These are phyloP conservation scores for Oscheius onirici DNA, from an alignment of 2,888 invertebrate genomes.

Conservation along the genomic window DNA sequence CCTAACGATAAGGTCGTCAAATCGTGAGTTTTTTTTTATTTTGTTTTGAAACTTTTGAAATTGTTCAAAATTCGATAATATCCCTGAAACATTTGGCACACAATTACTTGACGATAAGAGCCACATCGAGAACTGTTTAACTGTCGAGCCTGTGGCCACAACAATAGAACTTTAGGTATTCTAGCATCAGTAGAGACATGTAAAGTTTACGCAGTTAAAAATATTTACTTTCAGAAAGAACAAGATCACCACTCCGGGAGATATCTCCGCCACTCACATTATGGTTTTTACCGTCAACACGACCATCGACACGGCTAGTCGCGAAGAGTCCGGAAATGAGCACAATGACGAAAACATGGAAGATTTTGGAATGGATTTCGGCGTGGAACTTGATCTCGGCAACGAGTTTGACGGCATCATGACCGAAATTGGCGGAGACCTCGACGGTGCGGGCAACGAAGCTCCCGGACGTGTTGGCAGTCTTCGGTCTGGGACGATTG, in stretches of 20 bases:
- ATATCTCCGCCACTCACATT: constrained; percentile 96
- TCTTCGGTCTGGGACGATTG: constrained; percentile 5
- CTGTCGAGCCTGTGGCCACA: too few species aligned
- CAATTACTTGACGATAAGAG: too few species aligned
- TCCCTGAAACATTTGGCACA: neutral
- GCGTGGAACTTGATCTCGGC: constrained; percentile 9
- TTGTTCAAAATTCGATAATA: neutral
- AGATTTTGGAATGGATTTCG: constrained; percentile 20
- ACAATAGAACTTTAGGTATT: too few species aligned
- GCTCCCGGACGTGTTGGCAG: neutral
- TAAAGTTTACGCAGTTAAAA: too few species aligned
- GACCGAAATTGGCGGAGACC: neutral
- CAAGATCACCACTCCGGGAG: constrained; percentile 84
- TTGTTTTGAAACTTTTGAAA: too few species aligned
- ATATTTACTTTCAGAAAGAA: neutral
- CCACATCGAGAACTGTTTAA: too few species aligned
- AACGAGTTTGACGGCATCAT: constrained; percentile 21
- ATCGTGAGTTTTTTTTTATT: too few species aligned
- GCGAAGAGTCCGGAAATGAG: neutral
- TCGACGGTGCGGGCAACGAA: neutral
- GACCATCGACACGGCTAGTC: constrained; percentile 81
- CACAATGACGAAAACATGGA: constrained; percentile 10
- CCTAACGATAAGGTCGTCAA: too few species aligned
- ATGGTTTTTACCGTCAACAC: constrained; percentile 97
- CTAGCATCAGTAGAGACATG: too few species aligned